phyloP scores from a whole-genome alignment of 2,888 invertebrate genomes.

The Boloria selene region DNA sequence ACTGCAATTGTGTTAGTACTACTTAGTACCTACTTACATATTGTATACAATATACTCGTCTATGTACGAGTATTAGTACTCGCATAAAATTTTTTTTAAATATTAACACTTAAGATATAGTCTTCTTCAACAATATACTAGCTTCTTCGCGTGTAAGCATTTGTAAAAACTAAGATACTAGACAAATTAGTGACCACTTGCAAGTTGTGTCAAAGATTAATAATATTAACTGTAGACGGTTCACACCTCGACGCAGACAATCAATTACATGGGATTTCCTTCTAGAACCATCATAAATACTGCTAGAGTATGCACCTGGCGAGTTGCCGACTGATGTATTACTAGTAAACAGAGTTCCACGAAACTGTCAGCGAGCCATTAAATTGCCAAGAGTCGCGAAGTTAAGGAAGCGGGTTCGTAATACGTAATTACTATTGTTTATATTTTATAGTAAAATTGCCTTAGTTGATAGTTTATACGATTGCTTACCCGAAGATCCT shows the following conservation, averaged over 20 bases:
- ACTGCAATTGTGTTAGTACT: too few relatives aligned
- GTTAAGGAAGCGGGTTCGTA: background rate
- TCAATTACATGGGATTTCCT: slow-evolving; percentile 23
- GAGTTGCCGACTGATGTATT: slow-evolving; percentile 23
- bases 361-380: slow-evolving; percentile 17
- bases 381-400: slow-evolving; percentile 9
- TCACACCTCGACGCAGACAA: slow-evolving; percentile 18
- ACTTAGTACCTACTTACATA: too few relatives aligned
- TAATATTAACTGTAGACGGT: slow-evolving; percentile 8
- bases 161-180: slow-evolving; percentile 3
- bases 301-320: slow-evolving; percentile 20
- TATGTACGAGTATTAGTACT: too few relatives aligned
- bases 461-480: background rate
- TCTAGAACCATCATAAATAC: slow-evolving; percentile 22
- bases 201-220: slow-evolving; percentile 12
- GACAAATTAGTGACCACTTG: slow-evolving; percentile 8
- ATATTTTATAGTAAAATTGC: background rate
- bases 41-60: too few relatives aligned
- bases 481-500: too few relatives aligned
- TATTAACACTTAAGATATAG: too few relatives aligned
- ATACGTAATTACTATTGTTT: background rate
- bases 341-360: slow-evolving; percentile 17
- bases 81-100: too few relatives aligned
- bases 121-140: background rate
- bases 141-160: background rate